Base-by-base conservation (phyloP, 2,113 vertebrate species). In the Cynoglossus semilaevis region DNA sequence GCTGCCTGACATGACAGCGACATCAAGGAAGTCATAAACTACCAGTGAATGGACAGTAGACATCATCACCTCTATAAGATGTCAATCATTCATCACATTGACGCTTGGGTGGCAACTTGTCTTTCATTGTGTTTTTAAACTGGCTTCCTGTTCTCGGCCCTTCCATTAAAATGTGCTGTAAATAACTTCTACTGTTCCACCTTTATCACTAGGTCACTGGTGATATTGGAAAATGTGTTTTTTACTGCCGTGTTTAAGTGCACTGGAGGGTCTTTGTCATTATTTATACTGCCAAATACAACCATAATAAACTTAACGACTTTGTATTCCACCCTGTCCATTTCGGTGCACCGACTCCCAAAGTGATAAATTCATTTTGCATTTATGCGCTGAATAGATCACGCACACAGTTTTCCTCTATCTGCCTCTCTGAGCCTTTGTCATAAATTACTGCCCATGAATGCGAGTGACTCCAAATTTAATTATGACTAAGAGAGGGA, bases 301-400 rank as follows among this genome's bases (percentile, higher is more conserved):
- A 58, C 55, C 61, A 56, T 77, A 77, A 83, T 63, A 75, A 85
- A 82, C 55, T 76, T 74, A 81, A 83, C 34, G 61, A 81, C 81
- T 74, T 64, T 68, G 71, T 78, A 54, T 75, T 81, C 62, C 64
- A 47, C 67, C 57, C 40, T 60, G 12, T 77, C 76, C 68, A 61
- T 78, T 79, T 79, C 55, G 60, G 62, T 70, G 38, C 52, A 45
- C 51, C 22, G 38, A 57, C 80, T 87, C 80, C 85, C 75, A 74
- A 41, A 79, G 87, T 84, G 82, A 88, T 85, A 85, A 80, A 90
- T 89, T 82, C 81, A 84, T 77, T 79, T 80, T 74, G 22, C 74
- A 85, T 86, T 85, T 72, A 84, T 83, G 69, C 74, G 68, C 64
- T 67, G 70, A 87, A 81, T 75, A 80, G 72, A 79, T 81, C 52